These are phyloP conservation scores for Macropus fuliginosus DNA, from an alignment of 2,797 vertebrate genomes.

Conservation along the genomic window DNA sequence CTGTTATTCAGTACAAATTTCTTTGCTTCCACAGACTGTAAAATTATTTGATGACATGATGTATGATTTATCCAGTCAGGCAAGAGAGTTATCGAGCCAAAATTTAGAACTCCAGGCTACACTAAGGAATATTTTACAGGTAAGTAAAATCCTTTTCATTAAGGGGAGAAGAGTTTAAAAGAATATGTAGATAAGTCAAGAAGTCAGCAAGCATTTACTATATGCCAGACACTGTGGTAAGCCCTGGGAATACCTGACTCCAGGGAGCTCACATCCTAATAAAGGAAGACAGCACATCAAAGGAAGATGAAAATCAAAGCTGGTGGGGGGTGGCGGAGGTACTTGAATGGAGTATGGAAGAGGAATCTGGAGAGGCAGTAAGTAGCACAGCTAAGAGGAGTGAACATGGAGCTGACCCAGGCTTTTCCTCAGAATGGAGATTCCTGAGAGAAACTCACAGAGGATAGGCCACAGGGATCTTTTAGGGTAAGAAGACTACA, in stretches of 20 bases:
- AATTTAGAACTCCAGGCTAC: constrained; percentile 88
- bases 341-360: not conserved
- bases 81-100: constrained; percentile 90
- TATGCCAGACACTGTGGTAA: not conserved
- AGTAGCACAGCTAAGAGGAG: not conserved
- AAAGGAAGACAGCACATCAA: not conserved
- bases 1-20: constrained; percentile 28
- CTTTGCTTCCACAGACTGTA: constrained; percentile 86
- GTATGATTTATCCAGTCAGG: constrained; percentile 89
- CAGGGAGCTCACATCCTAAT: too few species aligned
- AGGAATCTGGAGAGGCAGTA: not conserved
- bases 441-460: not conserved
- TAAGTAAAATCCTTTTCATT: constrained; percentile 74
- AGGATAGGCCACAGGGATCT: not conserved
- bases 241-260: not conserved
- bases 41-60: constrained; percentile 91
- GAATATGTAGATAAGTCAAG: not conserved
- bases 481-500: not conserved
- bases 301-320: not conserved
- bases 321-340: not conserved
- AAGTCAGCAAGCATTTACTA: not conserved
- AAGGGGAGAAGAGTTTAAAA: not conserved
- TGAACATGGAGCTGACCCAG: not conserved
- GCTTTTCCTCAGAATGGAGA: not conserved
- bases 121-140: constrained; percentile 91